These are phyloP conservation scores for Vireo griseus DNA, from an alignment of 2,797 vertebrate genomes.

Conservation along the genomic window DNA sequence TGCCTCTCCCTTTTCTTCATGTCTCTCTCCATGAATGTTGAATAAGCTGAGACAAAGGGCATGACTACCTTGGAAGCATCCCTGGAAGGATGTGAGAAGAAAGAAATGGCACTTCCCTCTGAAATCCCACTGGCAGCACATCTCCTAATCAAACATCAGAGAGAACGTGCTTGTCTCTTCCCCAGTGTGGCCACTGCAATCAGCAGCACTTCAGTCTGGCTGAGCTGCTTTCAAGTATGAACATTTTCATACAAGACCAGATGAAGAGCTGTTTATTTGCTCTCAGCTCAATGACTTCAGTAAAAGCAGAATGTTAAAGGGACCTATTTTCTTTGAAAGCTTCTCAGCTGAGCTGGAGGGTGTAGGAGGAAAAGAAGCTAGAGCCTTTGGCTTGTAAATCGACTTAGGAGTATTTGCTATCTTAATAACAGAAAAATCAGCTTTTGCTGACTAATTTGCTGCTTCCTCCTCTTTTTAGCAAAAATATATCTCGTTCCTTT, in stretches of 20 bases:
- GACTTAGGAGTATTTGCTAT: background rate
- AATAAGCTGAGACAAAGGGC: background rate
- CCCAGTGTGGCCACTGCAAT: background rate
- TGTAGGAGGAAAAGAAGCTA: background rate
- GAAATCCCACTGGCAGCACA: background rate
- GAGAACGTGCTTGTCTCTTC: background rate
- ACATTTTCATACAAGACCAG: constrained; percentile 1
- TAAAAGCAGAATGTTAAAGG: constrained; percentile 26
- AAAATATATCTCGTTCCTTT: background rate
- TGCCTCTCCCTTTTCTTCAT: background rate
- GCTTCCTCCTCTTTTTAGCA: background rate
- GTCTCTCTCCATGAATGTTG: background rate
- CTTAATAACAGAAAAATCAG: background rate
- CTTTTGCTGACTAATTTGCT: background rate
- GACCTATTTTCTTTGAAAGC: constrained; percentile 26
- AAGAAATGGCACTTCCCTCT: background rate
- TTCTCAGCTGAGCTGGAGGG: background rate
- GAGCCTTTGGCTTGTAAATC: constrained; percentile 17
- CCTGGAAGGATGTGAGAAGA: background rate
- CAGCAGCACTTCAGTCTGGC: background rate
- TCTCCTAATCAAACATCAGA: constrained; percentile 17
- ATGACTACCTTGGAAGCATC: background rate
- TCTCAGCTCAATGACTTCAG: background rate
- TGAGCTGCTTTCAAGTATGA: constrained; percentile 16
- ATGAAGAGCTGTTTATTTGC: constrained; percentile 28